These are phyloP conservation scores for Strix aluco DNA, from an alignment of 2,113 vertebrate species.

Conservation along the genomic window DNA sequence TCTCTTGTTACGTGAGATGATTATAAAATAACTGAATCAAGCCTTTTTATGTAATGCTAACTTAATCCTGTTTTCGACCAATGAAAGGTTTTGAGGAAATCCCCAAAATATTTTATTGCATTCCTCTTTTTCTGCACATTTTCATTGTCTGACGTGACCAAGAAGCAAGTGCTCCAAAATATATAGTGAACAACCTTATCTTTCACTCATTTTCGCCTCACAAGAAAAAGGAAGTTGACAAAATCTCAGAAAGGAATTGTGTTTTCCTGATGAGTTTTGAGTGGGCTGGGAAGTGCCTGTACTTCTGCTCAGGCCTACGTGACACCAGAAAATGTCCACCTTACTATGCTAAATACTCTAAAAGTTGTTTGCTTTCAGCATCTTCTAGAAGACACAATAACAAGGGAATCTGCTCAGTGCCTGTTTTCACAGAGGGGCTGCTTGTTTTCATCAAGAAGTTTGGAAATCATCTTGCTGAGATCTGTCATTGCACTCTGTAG, in stretches of 20 bases:
- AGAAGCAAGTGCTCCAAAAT: not conserved
- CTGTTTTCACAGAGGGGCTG: not conserved
- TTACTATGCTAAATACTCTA: not conserved
- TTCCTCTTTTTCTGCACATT: not conserved
- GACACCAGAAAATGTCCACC: not conserved
- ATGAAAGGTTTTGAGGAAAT: not conserved
- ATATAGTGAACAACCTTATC: not conserved
- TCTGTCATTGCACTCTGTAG: not conserved
- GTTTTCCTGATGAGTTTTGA: not conserved
- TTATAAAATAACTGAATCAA: not conserved
- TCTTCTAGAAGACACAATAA: not conserved
- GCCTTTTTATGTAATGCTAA: not conserved
- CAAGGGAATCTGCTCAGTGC: not conserved
- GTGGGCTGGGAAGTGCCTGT: not conserved
- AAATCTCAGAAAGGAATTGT: not conserved
- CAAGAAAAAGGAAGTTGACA: not conserved
- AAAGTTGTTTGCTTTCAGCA: not conserved
- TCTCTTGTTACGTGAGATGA: not conserved
- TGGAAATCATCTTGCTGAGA: not conserved
- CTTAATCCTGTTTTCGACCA: not conserved
- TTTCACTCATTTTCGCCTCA: not conserved
- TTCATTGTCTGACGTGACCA: not conserved
- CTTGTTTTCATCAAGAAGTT: not conserved
- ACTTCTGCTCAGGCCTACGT: not conserved
- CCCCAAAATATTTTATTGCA: not conserved